Evolutionary conservation across 1,140 invertebrate species (phyloP), one percentile per base, ranked within the genome.

Genomic region (Bombyx mandarina): DNA sequence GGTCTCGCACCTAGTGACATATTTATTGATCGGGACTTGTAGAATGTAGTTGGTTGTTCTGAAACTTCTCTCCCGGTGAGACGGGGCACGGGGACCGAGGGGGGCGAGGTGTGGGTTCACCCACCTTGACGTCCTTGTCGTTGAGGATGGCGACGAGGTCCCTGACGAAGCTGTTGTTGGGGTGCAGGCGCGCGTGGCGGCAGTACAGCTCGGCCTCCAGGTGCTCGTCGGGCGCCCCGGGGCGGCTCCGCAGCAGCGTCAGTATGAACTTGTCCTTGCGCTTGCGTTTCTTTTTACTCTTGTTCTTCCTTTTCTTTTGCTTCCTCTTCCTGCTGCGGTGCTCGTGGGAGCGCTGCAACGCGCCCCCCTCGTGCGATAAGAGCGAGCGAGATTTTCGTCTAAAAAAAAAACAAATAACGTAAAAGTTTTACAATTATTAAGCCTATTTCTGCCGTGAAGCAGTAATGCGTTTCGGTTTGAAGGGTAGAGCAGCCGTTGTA

Each of bases 181-280:
- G 80, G 56, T 68, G 70, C 18, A 86, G 62, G 10, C 52, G 54
- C 1, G 56, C 57, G 56, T 86, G 82, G 7, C 56, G 60, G 66
- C 82, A 86, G 58, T 73, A 71, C 5, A 83, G 58, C 45, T 80
- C 80, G n/a, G 72, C 65, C 59, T 86, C 82, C 42, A 86, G 53
- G 51, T 86, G 80, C 7, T 83, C 68, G 18, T 71, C 67, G 0
- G 65, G 55, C 43, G 52, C 50, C 59, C 77, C 76, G 7, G 9
- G 3, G 52, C 68, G 6, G 0, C 63, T 59, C 0, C 75, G 63
- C 9, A 76, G 35, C 43, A 85, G 54, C 51, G 67, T 69, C 55
- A 85, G 52, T 3, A 85, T 73, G 63, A 85, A 85, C 59, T 85
- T 85, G 67, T 85, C 77, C 63, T 81, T 81, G 2, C 46, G 52